phyloP scores from a whole-genome alignment of 1,140 invertebrate species.

The Mizuhopecten yessoensis region DNA sequence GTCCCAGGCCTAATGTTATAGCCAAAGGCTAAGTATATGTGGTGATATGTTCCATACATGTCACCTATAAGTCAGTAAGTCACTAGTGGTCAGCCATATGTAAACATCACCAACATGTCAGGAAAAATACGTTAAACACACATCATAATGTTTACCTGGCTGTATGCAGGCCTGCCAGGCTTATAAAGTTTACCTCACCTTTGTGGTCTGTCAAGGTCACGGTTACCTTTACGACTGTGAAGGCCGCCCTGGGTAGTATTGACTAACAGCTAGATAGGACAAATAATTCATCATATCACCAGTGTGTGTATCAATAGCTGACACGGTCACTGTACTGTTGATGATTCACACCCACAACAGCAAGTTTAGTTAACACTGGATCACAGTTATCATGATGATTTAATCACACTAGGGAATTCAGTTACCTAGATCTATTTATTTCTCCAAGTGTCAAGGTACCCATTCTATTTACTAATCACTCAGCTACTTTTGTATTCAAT shows the following conservation, averaged over 20 bases:
- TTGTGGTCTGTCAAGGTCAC: neutral
- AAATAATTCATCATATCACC: neutral
- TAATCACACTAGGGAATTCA: too few species aligned
- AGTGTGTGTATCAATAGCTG: neutral
- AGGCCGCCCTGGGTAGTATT: neutral
- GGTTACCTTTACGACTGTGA: neutral
- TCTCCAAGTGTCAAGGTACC: too few species aligned
- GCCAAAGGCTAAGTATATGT: neutral
- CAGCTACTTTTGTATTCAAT: too few species aligned
- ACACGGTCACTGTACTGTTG: neutral
- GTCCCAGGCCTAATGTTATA: neutral
- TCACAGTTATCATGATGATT: neutral
- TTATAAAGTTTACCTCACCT: neutral
- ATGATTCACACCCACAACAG: too few species aligned
- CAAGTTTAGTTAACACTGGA: neutral
- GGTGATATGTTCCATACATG: neutral
- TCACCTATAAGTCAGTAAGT: neutral
- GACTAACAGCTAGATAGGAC: too few species aligned
- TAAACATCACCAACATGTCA: neutral
- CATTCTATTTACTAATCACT: too few species aligned
- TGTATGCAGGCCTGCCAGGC: neutral
- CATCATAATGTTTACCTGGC: slow-evolving; percentile 11
- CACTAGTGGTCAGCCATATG: neutral
- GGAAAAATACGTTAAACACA: neutral
- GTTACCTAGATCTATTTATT: too few species aligned